A percentile compares a stretch with the other conserved stretches of the same genome.
These are phyloP conservation scores for Cyclura pinguis DNA, from an alignment of 2,797 vertebrate species.

Conservation along the genomic window DNA sequence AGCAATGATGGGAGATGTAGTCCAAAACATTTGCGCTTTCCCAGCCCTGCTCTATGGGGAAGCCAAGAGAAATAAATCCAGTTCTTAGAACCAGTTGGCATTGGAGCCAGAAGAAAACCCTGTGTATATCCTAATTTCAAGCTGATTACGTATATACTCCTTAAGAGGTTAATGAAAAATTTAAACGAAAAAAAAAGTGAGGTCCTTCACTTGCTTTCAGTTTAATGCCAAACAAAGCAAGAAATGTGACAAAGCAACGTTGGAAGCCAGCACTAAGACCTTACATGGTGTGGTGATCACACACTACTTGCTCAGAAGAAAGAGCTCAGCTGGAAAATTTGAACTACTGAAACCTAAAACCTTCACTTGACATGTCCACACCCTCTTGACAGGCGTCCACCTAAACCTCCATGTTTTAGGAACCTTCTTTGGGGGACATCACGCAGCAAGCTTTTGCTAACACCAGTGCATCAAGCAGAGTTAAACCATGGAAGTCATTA, in stretches of 20 bases:
- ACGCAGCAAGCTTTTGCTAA: conserved; percentile 14
- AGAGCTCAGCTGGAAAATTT: conserved; percentile 61
- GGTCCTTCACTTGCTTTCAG: neutral
- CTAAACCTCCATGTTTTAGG: neutral
- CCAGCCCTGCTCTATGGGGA: neutral
- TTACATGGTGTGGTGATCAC: conserved; percentile 75
- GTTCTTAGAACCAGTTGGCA: neutral
- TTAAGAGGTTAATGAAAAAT: neutral
- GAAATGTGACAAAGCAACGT: neutral
- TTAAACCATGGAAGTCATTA: neutral
- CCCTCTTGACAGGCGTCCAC: neutral
- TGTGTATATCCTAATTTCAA: neutral
- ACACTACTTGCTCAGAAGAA: conserved; percentile 50
- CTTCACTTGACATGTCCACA: no score
- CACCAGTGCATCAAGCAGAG: neutral
- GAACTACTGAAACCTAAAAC: neutral
- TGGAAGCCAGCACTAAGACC: conserved; percentile 73
- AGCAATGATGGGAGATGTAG: no score
- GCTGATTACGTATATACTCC: neutral
- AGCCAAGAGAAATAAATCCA: neutral
- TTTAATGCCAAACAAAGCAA: neutral
- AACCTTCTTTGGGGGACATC: conserved; percentile 3
- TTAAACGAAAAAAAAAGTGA: neutral
- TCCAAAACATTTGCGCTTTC: no score
- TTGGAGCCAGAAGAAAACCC: no score